These are phyloP conservation scores for Sipha flava DNA, from an alignment of 1,140 invertebrate genomes.

Conservation along the genomic window DNA sequence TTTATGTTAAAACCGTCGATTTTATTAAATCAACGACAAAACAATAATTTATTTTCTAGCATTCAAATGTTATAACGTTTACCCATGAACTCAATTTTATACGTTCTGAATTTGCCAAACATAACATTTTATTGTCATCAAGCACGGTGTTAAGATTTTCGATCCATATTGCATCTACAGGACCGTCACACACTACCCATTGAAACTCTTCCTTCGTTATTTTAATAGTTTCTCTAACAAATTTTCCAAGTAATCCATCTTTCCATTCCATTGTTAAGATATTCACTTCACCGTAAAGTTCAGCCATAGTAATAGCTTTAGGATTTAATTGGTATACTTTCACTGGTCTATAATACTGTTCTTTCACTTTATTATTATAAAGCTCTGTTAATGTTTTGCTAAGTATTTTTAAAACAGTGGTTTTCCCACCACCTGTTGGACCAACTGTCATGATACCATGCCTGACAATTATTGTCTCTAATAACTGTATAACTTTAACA, in stretches of 20 bases:
- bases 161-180: conserved; percentile 90
- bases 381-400: conserved; percentile 57
- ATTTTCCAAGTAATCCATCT: conserved; percentile 71
- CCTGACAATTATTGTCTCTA: conserved; percentile 83
- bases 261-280: conserved; percentile 78
- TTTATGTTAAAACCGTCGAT: background rate
- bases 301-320: conserved; percentile 78
- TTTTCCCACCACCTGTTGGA: conserved; percentile 75
- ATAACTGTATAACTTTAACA: conserved; percentile 58
- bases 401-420: conserved; percentile 52
- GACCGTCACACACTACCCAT: conserved; percentile 81
- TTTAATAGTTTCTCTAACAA: conserved; percentile 59
- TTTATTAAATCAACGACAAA: too few species aligned
- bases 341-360: conserved; percentile 54
- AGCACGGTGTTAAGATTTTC: conserved; percentile 90
- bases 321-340: conserved; percentile 71
- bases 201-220: conserved; percentile 58
- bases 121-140: conserved; percentile 90
- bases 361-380: conserved; percentile 48
- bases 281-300: conserved; percentile 82
- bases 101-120: conserved; percentile 76
- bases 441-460: conserved; percentile 92
- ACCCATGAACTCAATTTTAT: conserved; percentile 58
- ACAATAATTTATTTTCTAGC: background rate
- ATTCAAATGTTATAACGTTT: background rate